Percentiles rank a stretch among this genome's conserved stretches.
Conservation (phyloP, 1,140 invertebrate genomes). For the Gerris buenoi region DNA sequence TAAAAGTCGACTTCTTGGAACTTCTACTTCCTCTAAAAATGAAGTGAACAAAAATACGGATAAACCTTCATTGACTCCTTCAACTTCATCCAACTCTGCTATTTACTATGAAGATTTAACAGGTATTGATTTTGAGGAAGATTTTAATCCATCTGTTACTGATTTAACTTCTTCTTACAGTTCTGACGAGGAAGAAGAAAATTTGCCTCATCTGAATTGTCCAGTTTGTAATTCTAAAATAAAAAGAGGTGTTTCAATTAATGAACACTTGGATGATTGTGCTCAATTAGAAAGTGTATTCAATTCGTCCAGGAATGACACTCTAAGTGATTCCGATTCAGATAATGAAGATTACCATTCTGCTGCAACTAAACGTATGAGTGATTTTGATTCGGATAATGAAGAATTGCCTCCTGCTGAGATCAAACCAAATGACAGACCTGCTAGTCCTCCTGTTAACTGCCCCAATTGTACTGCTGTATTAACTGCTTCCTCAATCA, state of each 20-base stretch:
- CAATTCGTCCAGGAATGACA: background rate
- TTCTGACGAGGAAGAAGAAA: background rate
- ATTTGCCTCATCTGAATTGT: background rate
- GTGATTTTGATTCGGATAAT: background rate
- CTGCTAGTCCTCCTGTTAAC: background rate
- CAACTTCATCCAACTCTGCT: background rate
- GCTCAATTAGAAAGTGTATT: background rate
- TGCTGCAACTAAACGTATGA: background rate
- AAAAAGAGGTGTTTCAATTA: background rate
- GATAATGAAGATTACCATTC: background rate
- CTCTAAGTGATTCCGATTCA: background rate
- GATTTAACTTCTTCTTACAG: background rate
- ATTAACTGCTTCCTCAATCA: background rate
- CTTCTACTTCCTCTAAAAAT: background rate
- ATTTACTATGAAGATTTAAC: background rate
- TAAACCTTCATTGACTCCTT: background rate
- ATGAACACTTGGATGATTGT: constrained; percentile 2
- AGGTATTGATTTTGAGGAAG: background rate
- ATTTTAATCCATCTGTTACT: background rate
- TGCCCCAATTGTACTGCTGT: background rate
- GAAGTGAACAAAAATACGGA: too few relatives aligned
- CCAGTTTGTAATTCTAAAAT: background rate
- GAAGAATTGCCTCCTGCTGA: background rate
- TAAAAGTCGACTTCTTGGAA: constrained; percentile 8
- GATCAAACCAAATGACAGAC: background rate